Conservation (phyloP, 2,113 vertebrate species). For the Melanotaenia duboulayi region DNA sequence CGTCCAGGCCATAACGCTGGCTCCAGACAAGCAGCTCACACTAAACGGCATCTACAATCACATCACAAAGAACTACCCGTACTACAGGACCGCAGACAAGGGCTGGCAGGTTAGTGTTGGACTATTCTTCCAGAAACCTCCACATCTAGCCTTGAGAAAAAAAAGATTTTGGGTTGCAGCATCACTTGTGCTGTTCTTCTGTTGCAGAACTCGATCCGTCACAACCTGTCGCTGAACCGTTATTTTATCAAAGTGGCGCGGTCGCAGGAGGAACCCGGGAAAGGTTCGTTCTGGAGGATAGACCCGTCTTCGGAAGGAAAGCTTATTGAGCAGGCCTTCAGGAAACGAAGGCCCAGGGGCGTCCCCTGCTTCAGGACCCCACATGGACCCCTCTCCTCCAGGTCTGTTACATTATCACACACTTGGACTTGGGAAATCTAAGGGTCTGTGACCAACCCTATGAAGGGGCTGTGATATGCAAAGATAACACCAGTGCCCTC, state of each 20-base stretch:
- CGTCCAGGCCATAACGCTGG: slow-evolving; percentile 95
- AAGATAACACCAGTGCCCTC: too few species aligned
- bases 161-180: too few species aligned
- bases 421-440: too few species aligned
- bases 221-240: slow-evolving; percentile 98
- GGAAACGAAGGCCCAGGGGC: slow-evolving; percentile 96
- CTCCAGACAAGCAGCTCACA: slow-evolving; percentile 95
- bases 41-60: slow-evolving; percentile 97
- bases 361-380: slow-evolving; percentile 99
- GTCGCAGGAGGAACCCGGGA: slow-evolving; percentile 98
- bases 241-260: slow-evolving; percentile 99
- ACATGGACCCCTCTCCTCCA: slow-evolving; percentile 96
- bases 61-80: slow-evolving; percentile 97
- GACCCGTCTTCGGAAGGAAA: slow-evolving; percentile 97
- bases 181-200: slow-evolving; percentile 36
- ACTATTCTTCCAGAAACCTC: too few species aligned
- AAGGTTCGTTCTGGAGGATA: slow-evolving; percentile 99
- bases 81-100: slow-evolving; percentile 98
- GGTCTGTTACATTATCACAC: slow-evolving; percentile 74
- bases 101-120: slow-evolving; percentile 93
- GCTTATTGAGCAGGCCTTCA: slow-evolving; percentile 97
- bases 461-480: too few species aligned
- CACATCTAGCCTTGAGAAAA: too few species aligned
- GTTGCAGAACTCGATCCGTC: slow-evolving; percentile 97
- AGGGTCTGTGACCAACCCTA: too few species aligned